Conservation (phyloP, 1,140 invertebrate species). For the Hylaeus volcanicus region DNA sequence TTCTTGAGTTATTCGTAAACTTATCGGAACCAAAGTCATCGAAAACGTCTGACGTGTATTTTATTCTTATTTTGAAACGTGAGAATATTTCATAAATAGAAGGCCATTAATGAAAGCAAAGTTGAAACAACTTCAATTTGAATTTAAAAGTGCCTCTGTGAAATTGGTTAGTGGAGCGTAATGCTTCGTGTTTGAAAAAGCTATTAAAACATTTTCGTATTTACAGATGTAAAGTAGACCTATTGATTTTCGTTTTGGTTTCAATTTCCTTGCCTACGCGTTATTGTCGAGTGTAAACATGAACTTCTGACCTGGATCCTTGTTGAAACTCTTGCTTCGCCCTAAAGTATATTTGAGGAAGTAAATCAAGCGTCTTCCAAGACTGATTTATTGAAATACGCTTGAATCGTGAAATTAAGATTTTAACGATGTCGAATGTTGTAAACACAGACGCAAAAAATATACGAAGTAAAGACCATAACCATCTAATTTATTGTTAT, state of each 20-base stretch:
- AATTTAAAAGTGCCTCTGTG: background rate
- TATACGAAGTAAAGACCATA: too few species aligned
- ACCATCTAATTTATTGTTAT: too few species aligned
- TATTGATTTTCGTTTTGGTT: background rate
- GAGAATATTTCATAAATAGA: too few species aligned
- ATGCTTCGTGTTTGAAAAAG: background rate
- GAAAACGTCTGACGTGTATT: too few species aligned
- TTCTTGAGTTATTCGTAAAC: too few species aligned
- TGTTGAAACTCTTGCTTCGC: background rate
- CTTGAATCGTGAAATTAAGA: background rate
- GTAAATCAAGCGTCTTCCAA: conserved; percentile 24
- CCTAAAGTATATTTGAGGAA: conserved; percentile 17
- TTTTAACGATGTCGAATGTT: conserved; percentile 13
- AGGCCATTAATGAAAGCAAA: background rate
- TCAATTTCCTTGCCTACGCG: background rate
- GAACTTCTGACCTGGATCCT: conserved; percentile 27
- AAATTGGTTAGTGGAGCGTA: background rate
- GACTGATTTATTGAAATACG: conserved; percentile 24
- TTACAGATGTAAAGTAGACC: too few species aligned
- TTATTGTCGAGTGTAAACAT: conserved; percentile 1
- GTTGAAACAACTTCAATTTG: background rate
- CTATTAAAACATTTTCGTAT: background rate
- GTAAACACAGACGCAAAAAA: background rate
- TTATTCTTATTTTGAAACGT: too few species aligned
- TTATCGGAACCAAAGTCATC: too few species aligned